These are phyloP conservation scores for Chelonia mydas DNA, from an alignment of 2,797 vertebrate species.

Conservation along the genomic window DNA sequence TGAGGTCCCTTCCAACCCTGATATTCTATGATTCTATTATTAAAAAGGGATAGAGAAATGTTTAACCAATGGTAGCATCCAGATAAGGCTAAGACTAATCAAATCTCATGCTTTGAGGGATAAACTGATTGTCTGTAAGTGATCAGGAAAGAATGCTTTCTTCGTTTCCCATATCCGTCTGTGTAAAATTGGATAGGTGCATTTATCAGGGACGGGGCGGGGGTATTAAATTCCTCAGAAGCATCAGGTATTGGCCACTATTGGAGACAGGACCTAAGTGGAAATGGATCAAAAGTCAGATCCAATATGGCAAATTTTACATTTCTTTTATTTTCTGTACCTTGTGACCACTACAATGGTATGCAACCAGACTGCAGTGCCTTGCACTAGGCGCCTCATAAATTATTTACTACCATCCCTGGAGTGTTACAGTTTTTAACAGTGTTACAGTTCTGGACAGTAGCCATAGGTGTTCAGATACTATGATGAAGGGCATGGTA, in stretches of 20 bases:
- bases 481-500: not conserved
- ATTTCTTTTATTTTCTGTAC: slow-evolving; percentile 10
- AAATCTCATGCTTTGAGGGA: not conserved
- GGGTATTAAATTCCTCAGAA: not conserved
- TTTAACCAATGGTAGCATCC: not conserved
- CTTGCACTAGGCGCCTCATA: slow-evolving; percentile 2
- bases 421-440: slow-evolving; percentile 39
- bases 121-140: slow-evolving; percentile 11
- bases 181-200: not conserved
- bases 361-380: not conserved
- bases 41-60: slow-evolving; percentile 20
- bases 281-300: slow-evolving; percentile 12
- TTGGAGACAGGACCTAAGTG: slow-evolving; percentile 5
- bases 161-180: not conserved
- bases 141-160: not conserved
- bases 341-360: not conserved
- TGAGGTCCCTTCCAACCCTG: too few species aligned
- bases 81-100: not conserved
- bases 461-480: slow-evolving; percentile 26
- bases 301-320: not conserved
- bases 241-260: not conserved
- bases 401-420: slow-evolving; percentile 42
- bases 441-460: slow-evolving; percentile 28
- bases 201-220: not conserved
- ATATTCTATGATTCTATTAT: too few species aligned